phyloP scores from a whole-genome alignment of 2,113 vertebrate species.

The Corynorhinus townsendii region DNA sequence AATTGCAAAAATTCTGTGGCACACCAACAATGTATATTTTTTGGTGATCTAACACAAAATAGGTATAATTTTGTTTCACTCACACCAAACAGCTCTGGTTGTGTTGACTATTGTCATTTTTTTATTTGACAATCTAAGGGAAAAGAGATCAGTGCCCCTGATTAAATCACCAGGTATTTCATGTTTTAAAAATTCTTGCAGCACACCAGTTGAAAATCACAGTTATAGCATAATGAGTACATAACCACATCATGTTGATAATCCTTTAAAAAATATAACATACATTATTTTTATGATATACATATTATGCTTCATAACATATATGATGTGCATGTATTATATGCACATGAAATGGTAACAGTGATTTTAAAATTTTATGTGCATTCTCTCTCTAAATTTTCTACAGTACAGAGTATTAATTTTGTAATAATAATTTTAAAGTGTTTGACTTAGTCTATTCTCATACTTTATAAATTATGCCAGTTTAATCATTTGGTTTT shows the following conservation, averaged over 20 bases:
- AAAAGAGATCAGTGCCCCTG: neutral
- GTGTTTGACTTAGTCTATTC: neutral
- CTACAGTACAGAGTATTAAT: neutral
- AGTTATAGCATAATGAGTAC: neutral
- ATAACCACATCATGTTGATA: neutral
- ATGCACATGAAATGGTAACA: neutral
- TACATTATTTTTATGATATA: neutral
- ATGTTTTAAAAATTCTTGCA: neutral
- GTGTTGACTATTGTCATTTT: neutral
- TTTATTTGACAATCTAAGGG: neutral
- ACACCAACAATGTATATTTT: neutral
- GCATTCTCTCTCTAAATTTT: neutral
- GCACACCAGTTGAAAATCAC: neutral
- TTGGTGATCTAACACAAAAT: neutral
- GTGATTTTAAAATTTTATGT: neutral
- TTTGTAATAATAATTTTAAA: neutral
- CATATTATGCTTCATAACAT: neutral
- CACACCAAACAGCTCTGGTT: neutral
- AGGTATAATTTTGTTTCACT: neutral
- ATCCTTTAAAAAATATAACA: neutral
- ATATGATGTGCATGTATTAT: neutral
- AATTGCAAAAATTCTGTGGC: neutral
- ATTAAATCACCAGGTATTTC: neutral
- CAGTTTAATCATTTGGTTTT: neutral
- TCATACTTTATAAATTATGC: neutral